Conservation (phyloP, 2,888 invertebrate genomes). For the Oasisia sp. region DNA sequence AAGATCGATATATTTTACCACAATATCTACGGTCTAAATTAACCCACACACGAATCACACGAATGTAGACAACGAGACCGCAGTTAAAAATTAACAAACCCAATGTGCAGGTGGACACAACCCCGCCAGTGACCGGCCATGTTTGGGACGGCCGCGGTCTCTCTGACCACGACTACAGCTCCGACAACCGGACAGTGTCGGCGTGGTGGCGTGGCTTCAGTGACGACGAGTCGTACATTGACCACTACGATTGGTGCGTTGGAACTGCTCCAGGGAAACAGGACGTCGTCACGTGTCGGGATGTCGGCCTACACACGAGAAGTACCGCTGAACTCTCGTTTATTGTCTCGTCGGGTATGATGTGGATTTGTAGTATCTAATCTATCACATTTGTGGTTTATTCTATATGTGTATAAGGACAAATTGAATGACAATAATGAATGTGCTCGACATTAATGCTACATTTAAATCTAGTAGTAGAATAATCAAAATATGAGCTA, state of each 20-base stretch:
- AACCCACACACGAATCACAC: too few species aligned
- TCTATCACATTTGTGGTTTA: too few species aligned
- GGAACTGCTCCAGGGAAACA: conserved; percentile 13
- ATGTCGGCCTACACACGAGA: background rate
- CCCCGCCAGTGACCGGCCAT: background rate
- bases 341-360: background rate
- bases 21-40: too few species aligned
- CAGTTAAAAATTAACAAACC: too few species aligned
- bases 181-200: background rate
- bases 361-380: too few species aligned
- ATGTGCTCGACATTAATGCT: background rate
- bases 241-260: conserved; percentile 21
- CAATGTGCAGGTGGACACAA: background rate
- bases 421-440: background rate
- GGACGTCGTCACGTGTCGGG: background rate
- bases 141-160: background rate
- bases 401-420: too few species aligned
- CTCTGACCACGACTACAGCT: background rate
- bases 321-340: background rate
- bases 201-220: conserved; percentile 20
- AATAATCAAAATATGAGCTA: background rate
- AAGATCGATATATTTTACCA: too few species aligned
- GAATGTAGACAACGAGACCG: too few species aligned
- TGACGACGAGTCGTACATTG: conserved; percentile 25
- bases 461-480: too few species aligned